Conservation (phyloP, 2,888 invertebrate species). For the Alloscopus bannaensis region DNA sequence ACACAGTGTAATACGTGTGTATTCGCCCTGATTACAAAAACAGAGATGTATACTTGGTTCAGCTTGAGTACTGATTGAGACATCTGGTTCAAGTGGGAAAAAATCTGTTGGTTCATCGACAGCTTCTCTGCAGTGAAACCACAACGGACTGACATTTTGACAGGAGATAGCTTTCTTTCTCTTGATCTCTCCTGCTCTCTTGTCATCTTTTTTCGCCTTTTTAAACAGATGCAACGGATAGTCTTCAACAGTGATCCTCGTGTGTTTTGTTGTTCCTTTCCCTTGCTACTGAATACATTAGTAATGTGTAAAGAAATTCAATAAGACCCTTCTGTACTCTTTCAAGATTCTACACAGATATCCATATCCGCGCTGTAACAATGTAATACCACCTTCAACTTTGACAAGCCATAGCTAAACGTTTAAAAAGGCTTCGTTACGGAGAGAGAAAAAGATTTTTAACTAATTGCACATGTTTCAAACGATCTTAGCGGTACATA, state of each 20-base stretch:
- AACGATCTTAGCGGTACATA: slow-evolving; percentile 47
- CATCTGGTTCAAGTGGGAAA: slow-evolving; percentile 67
- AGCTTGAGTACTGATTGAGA: slow-evolving; percentile 61
- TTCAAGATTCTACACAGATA: slow-evolving; percentile 48
- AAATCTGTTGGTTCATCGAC: slow-evolving; percentile 65
- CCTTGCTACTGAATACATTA: slow-evolving; percentile 33
- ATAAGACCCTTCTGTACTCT: slow-evolving; percentile 30
- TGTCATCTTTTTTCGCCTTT: slow-evolving; percentile 47
- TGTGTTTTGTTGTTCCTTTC: no score
- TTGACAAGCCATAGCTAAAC: slow-evolving; percentile 63
- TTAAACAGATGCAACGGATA: slow-evolving; percentile 48
- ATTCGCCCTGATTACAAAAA: slow-evolving; percentile 49
- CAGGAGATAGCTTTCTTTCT: slow-evolving; percentile 66
- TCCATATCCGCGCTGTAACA: slow-evolving; percentile 38
- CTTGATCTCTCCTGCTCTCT: slow-evolving; percentile 64
- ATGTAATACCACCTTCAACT: slow-evolving; percentile 53
- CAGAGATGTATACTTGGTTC: slow-evolving; percentile 38
- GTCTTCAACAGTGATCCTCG: slow-evolving; percentile 39
- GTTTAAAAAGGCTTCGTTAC: slow-evolving; percentile 39
- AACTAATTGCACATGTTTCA: slow-evolving; percentile 66
- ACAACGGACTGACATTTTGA: slow-evolving; percentile 66
- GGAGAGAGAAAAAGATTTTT: slow-evolving; percentile 53
- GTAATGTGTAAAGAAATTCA: no score
- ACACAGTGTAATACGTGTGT: slow-evolving; percentile 3
- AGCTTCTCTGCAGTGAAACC: slow-evolving; percentile 62